Evolutionary conservation across 2,113 vertebrate genomes (phyloP).

Genomic region (Myxocyprinus asiaticus): DNA sequence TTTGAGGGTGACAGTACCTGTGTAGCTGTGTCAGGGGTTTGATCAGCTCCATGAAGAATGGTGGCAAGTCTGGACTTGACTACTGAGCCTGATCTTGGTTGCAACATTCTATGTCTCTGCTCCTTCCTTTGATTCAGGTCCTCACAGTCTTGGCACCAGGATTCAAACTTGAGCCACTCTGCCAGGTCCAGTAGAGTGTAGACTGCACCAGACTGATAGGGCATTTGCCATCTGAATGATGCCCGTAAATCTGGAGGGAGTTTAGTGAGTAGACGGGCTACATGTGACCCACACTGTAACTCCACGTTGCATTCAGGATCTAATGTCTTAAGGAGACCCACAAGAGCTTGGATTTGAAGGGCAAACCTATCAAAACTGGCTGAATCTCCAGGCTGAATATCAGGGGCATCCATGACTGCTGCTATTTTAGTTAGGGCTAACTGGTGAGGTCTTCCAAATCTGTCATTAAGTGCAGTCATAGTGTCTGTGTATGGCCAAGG

Average conservation of each 20-base stretch:
- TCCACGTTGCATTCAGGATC: neutral
- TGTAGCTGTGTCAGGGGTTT: too few relatives aligned
- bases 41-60: too few relatives aligned
- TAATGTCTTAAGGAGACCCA: neutral
- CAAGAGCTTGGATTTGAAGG: slow-evolving; percentile 2
- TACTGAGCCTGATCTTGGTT: too few relatives aligned
- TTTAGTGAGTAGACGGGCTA: neutral
- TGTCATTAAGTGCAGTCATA: neutral
- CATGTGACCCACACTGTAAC: neutral
- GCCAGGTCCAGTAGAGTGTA: too few relatives aligned
- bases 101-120: too few relatives aligned
- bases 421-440: slow-evolving; percentile 3
- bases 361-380: neutral
- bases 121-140: too few relatives aligned
- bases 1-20: too few relatives aligned
- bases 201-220: too few relatives aligned
- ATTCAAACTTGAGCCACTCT: too few relatives aligned
- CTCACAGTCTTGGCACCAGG: too few relatives aligned
- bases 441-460: slow-evolving; percentile 10
- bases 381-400: neutral
- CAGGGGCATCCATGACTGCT: neutral
- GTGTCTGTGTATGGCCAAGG: slow-evolving; percentile 1
- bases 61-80: too few relatives aligned
- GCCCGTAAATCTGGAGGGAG: neutral
- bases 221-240: too few relatives aligned